Conservation (phyloP, 2,113 vertebrate genomes). For the Bettongia penicillata region DNA sequence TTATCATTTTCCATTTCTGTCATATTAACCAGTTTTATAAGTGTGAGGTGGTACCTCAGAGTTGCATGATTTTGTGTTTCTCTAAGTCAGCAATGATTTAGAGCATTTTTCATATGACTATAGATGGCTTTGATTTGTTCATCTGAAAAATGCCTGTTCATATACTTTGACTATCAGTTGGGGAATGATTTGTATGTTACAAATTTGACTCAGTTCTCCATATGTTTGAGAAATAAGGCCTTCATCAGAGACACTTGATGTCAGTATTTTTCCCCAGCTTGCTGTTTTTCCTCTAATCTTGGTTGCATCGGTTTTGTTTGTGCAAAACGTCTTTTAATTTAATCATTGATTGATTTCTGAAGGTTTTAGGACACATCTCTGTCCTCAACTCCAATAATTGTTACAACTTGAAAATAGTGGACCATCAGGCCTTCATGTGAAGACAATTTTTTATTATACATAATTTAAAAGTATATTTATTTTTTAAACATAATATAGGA, state of each 20-base stretch:
- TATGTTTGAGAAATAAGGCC: not conserved
- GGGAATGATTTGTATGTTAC: not conserved
- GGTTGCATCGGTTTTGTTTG: not conserved
- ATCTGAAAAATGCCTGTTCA: not conserved
- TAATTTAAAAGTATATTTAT: not conserved
- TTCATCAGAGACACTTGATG: not conserved
- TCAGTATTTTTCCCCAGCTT: not conserved
- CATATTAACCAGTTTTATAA: not conserved
- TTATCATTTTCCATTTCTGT: not conserved
- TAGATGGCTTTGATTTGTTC: not conserved
- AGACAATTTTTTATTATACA: not conserved
- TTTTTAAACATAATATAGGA: too few relatives aligned
- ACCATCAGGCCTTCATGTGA: not conserved
- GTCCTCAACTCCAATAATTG: not conserved
- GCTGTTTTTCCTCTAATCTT: not conserved
- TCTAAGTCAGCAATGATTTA: not conserved
- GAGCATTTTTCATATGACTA: not conserved
- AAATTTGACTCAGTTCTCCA: not conserved
- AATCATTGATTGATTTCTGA: not conserved
- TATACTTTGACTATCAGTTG: not conserved
- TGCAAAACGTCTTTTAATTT: not conserved
- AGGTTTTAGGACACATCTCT: not conserved
- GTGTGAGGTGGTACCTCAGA: not conserved
- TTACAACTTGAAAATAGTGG: not conserved
- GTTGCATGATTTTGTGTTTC: not conserved